Base-by-base conservation (phyloP, 2,113 vertebrate species). In the Bos indicus region DNA sequence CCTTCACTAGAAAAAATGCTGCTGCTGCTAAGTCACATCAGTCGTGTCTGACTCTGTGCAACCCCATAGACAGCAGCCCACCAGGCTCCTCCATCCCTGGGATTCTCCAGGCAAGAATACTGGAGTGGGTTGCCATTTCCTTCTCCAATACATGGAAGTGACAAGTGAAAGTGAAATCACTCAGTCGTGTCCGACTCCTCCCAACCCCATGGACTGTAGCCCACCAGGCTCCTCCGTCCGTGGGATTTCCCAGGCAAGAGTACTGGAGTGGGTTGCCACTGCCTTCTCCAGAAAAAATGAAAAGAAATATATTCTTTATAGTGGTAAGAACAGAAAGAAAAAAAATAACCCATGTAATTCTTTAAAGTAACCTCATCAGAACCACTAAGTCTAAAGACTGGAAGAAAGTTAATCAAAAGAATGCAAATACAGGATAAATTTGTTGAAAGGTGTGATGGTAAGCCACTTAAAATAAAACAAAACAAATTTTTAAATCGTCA, bases 351-450 rank as follows among this genome's bases (percentile, higher is more conserved):
- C 36, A 81, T 8, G 4, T 57, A 85, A 52, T 90, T 94, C 3
- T 94, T 91, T n/a, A 91, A 94, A 54, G 17, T 83, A 95, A 92
- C 89, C 28, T 96, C 33, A 71, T 62, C 30, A 93, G 30, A 91
- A 56, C 13, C 51, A 97, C 30, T 71, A 87, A 43, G n/a, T 62
- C 7, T 67, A 94, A 94, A 82, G 7, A 95, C 6, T 86, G 54
- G 51, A 81, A 60, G 23, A 96, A 74, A 6, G 25, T 2, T 78
- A 94, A 87, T 21, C 30, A 54, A 91, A 87, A 87, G 26, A 90
- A 74, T 60, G 12, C 88, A 93, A 97, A 82, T 71, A 23, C 33
- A 74, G 23, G 52, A 71, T 81, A 92, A 90, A 71, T 89, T 54
- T 86, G 33, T 57, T 95, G 48, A 90, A 92, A 92, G 12, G 0